Conservation (phyloP, 2,113 vertebrate species). For the Archilochus colubris region DNA sequence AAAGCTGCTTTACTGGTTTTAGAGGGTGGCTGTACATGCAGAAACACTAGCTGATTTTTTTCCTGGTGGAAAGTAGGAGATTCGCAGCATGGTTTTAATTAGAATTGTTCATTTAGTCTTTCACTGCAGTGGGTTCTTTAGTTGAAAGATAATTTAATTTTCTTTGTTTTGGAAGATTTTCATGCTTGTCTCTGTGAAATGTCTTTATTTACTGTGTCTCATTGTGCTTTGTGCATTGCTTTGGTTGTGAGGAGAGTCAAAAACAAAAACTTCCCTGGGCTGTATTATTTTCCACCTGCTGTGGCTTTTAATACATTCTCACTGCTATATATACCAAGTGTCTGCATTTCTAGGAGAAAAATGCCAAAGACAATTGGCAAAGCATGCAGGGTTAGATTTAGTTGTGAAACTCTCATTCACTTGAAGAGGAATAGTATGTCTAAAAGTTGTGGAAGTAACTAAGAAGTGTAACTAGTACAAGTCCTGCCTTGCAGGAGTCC, state of each 20-base stretch:
- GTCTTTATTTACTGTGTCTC: slow-evolving; percentile 46
- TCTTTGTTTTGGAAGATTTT: slow-evolving; percentile 52
- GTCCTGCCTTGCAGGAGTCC: not conserved
- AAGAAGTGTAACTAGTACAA: not conserved
- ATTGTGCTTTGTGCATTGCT: slow-evolving; percentile 9
- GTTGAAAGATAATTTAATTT: slow-evolving; percentile 51
- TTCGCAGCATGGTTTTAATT: slow-evolving; percentile 65
- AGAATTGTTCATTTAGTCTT: slow-evolving; percentile 46
- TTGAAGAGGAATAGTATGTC: not conserved
- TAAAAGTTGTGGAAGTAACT: not conserved
- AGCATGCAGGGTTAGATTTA: not conserved
- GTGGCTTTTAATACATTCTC: slow-evolving; percentile 39
- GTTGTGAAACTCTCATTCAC: not conserved
- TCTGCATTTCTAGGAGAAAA: not conserved
- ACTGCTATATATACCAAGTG: not conserved
- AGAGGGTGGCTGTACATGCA: not conserved
- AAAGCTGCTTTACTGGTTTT: slow-evolving; percentile 35
- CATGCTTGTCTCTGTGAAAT: slow-evolving; percentile 26
- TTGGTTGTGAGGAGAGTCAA: slow-evolving; percentile 3
- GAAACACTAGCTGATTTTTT: not conserved
- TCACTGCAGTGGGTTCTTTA: slow-evolving; percentile 36
- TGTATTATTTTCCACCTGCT: slow-evolving; percentile 46
- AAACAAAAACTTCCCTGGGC: not conserved
- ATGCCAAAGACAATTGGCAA: not conserved
- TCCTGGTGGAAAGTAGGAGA: slow-evolving; percentile 6